Evolutionary conservation across 2,797 vertebrate species (phyloP), one percentile per base, ranked within the genome.

Genomic region (Pteronotus mesoamericanus): DNA sequence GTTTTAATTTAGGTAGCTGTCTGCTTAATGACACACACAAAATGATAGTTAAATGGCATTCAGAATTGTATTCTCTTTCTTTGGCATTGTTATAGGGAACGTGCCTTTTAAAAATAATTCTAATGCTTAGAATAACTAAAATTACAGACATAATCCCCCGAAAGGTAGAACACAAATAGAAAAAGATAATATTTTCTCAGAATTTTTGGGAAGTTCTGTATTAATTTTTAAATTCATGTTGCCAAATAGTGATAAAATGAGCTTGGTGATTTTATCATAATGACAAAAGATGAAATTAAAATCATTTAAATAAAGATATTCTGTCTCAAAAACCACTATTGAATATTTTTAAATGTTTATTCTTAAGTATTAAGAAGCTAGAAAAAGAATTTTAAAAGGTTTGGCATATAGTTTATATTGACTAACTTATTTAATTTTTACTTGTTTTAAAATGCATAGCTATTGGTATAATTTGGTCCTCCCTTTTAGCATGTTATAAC

Each of bases 401-500:
- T 37, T 51, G 59, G 1, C 66, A 46, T 84, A 55, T 88, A 86
- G 96, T 97, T 98, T 92, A 69, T 85, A 95, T 71, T 88, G 87
- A 97, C 82, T 95, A 97, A 93, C 37, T 89, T 97, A 83, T 57
- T 92, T 97, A 94, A 85, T 85, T 89, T 89, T 95, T 96, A 89
- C 98, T 96, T 94, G 46, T 94, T 96, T 93, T 96, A 83, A 94
- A 97, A 78, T 34, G 32, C n/a, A 94, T 87, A 89, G 88, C 5
- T 95, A 86, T 97, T 95, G 84, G 39, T 77, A 87, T 95, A 95
- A 75, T 69, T 82, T 96, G 93, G 91, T 95, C 89, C 97, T 97
- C 90, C 94, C 88, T 97, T 97, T 97, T 12, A 95, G 51, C 86
- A 59, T 82, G 75, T 96, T 96, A 97, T 97, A 89, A 96, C 55